Base-by-base conservation (phyloP, 2,888 invertebrate species). In the Gandaritis pyraliata region DNA sequence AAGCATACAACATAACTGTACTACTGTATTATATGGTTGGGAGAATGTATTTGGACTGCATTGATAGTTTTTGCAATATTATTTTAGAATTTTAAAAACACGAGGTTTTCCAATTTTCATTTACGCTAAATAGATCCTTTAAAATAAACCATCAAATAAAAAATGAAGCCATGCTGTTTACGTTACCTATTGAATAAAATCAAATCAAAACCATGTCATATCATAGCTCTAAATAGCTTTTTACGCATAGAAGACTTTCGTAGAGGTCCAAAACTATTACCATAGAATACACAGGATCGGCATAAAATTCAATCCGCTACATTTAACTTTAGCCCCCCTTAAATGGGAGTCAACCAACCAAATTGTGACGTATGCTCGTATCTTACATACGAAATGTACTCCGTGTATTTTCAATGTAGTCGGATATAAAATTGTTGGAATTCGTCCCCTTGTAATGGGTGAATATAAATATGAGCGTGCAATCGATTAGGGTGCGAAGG, bases 241-340 rank as follows among this genome's bases (percentile, higher is more conserved):
- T 38, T 16, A 23, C 41, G 55, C 15, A 36, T 46, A 54, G 50
- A 49, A 16, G 38, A 41, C 16, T 48, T 63, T 63, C 16, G 55
- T 55, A 51, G 47, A 55, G 58, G 55, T 45, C 55, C 47, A 53
- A 62, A 49, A 58, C 52, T 36, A 13, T n/a, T 56, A 29, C 4
- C 56, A 59, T 58, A 57, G 53, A 39, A 41, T 57, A 59, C 38
- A 51, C 51, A 1, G 53, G 58, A 73, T 75, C 73, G 58, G 61
- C 53, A 72, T 68, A 75, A 77, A 77, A 75, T 80, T 76, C 69
- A 79, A 78, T 81, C 71, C 76, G 76, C 72, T 73, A 75, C 80
- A 80, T 82, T 76, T 70, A 80, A 77, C 73, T 76, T 69, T 61
- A 66, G 71, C 76, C 80, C 16, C 80, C 75, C 66, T 67, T 68